A percentile compares a stretch with the other conserved stretches of the same genome.
These are phyloP conservation scores for Danionella dracula DNA, from an alignment of 2,797 vertebrate genomes.

Conservation along the genomic window DNA sequence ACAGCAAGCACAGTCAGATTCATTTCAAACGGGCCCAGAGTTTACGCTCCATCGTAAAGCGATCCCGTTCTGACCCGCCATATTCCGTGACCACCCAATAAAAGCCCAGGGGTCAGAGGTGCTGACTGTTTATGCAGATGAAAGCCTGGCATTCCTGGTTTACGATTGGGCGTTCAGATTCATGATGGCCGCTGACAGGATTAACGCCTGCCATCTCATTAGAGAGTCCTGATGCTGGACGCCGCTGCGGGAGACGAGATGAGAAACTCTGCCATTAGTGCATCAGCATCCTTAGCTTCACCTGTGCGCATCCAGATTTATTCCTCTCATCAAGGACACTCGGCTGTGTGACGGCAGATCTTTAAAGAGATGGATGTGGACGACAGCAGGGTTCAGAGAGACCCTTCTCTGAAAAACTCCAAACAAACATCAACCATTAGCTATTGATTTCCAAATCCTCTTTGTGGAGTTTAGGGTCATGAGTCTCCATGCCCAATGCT, in stretches of 20 bases:
- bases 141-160: constrained; percentile 74
- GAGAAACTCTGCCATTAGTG: constrained; percentile 58
- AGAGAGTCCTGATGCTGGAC: constrained; percentile 64
- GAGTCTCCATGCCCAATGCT: no score
- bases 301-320: constrained; percentile 23
- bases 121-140: constrained; percentile 52
- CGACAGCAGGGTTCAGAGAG: no score
- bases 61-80: constrained; percentile 68
- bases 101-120: constrained; percentile 63
- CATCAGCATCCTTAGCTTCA: constrained; percentile 12
- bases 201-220: constrained; percentile 71
- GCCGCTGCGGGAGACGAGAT: constrained; percentile 63
- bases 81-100: constrained; percentile 66
- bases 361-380: no score
- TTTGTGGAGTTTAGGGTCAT: no score
- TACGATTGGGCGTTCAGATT: constrained; percentile 65
- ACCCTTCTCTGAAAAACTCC: no score
- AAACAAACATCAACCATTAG: no score
- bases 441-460: no score
- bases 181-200: constrained; percentile 69
- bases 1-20: constrained; percentile 66
- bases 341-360: constrained; percentile 30
- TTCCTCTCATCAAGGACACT: constrained; percentile 70
- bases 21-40: constrained; percentile 70
- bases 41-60: constrained; percentile 66